phyloP scores from a whole-genome alignment of 2,888 invertebrate species.

The Trileptium ribeirensis region DNA sequence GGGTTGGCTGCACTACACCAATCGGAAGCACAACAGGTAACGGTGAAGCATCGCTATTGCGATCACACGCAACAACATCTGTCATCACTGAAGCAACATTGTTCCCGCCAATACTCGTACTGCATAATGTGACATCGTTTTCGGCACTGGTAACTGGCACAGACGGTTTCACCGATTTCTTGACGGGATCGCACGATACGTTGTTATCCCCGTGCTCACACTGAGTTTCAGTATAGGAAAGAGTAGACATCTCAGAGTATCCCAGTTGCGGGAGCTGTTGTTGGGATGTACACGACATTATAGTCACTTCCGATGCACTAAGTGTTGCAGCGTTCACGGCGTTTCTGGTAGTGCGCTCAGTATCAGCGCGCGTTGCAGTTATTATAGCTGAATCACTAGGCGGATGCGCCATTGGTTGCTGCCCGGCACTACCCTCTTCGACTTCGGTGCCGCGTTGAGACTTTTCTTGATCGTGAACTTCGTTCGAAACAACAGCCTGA shows the following conservation, averaged over 20 bases:
- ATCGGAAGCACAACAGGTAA: neutral
- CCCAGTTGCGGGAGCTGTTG: conserved; percentile 6
- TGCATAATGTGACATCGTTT: neutral
- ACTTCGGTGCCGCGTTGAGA: too few relatives aligned
- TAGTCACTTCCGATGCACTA: too few relatives aligned
- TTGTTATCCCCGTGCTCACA: neutral
- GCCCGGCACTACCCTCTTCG: too few relatives aligned
- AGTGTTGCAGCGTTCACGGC: too few relatives aligned
- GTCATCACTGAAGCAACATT: neutral
- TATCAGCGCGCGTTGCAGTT: too few relatives aligned
- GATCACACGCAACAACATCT: neutral
- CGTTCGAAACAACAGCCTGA: too few relatives aligned
- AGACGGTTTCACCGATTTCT: neutral
- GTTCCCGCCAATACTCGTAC: neutral
- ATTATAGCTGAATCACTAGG: too few relatives aligned
- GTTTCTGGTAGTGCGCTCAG: too few relatives aligned
- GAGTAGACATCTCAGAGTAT: conserved; percentile 6
- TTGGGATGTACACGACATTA: too few relatives aligned
- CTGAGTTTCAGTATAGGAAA: conserved; percentile 4
- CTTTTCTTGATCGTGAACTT: too few relatives aligned
- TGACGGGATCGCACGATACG: neutral
- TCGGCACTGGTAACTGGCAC: neutral
- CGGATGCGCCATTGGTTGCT: too few relatives aligned
- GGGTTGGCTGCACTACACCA: conserved; percentile 11
- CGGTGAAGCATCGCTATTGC: neutral